phyloP scores from a whole-genome alignment of 2,797 vertebrate genomes.

The Rhinophrynus dorsalis region DNA sequence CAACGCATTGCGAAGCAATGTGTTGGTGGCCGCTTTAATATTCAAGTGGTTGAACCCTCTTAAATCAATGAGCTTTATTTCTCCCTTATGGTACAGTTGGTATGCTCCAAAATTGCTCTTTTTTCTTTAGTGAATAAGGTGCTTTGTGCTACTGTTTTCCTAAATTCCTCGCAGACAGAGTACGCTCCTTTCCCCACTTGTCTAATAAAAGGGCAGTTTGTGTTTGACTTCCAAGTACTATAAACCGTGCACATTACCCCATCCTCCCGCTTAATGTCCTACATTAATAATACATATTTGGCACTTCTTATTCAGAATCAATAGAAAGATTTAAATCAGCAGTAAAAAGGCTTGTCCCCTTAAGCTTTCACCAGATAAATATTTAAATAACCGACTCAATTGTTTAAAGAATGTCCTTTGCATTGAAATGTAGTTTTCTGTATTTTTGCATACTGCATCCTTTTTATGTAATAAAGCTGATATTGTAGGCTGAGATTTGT shows the following conservation, averaged over 20 bases:
- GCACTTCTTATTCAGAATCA: slow-evolving; percentile 33
- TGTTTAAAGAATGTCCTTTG: slow-evolving; percentile 41
- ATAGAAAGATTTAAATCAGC: slow-evolving; percentile 16
- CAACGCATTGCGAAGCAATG: too few species aligned
- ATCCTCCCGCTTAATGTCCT: slow-evolving; percentile 36
- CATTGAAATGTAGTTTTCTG: slow-evolving; percentile 9
- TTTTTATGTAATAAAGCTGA: slow-evolving; percentile 8
- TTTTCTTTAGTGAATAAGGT: too few species aligned
- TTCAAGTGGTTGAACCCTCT: too few species aligned
- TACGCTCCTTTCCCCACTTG: slow-evolving; percentile 35
- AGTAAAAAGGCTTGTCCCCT: slow-evolving; percentile 16
- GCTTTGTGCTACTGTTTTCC: slow-evolving; percentile 12
- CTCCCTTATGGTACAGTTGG: too few species aligned
- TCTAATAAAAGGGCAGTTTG: slow-evolving; percentile 41
- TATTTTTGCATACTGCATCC: slow-evolving; percentile 7
- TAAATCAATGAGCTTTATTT: too few species aligned
- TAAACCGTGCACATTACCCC: slow-evolving; percentile 30
- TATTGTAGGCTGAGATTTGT: slow-evolving; percentile 3
- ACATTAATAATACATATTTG: slow-evolving; percentile 45
- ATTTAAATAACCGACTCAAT: slow-evolving; percentile 40
- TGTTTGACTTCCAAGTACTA: slow-evolving; percentile 23
- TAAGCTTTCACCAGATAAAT: slow-evolving; percentile 21
- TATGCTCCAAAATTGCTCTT: too few species aligned
- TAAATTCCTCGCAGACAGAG: background rate
- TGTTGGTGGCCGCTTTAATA: too few species aligned